These are phyloP conservation scores for Drosophila mulleri DNA, from an alignment of 2,888 invertebrate genomes.

Conservation along the genomic window DNA sequence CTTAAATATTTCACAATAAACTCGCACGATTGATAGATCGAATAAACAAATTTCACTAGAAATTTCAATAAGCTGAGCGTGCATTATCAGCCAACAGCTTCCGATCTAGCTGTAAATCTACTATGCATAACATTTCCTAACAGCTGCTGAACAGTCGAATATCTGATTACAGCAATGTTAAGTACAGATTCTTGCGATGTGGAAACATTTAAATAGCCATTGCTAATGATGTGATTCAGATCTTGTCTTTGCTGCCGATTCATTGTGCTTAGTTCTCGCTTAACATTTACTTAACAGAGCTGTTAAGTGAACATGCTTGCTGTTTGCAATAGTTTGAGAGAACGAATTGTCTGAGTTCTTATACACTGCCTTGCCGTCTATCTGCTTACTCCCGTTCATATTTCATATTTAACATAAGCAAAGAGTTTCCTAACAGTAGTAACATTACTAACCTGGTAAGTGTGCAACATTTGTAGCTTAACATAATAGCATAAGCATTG, in stretches of 20 bases:
- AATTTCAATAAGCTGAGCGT: not conserved
- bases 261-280: too few species aligned
- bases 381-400: too few species aligned
- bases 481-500: too few species aligned
- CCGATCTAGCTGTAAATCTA: not conserved
- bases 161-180: not conserved
- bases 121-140: not conserved
- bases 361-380: too few species aligned
- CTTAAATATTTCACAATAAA: slow-evolving; percentile 29
- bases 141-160: not conserved
- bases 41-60: slow-evolving; percentile 40
- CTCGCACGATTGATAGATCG: slow-evolving; percentile 17
- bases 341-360: too few species aligned
- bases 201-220: not conserved
- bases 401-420: too few species aligned
- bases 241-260: not conserved
- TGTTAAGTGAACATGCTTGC: not conserved
- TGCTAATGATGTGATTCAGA: not conserved
- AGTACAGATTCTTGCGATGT: not conserved
- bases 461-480: too few species aligned
- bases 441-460: too few species aligned
- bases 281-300: not conserved
- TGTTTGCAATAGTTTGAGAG: not conserved
- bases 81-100: not conserved
- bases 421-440: too few species aligned